Conservation (phyloP, 2,888 invertebrate genomes). For the Trichogramma evanescens region DNA sequence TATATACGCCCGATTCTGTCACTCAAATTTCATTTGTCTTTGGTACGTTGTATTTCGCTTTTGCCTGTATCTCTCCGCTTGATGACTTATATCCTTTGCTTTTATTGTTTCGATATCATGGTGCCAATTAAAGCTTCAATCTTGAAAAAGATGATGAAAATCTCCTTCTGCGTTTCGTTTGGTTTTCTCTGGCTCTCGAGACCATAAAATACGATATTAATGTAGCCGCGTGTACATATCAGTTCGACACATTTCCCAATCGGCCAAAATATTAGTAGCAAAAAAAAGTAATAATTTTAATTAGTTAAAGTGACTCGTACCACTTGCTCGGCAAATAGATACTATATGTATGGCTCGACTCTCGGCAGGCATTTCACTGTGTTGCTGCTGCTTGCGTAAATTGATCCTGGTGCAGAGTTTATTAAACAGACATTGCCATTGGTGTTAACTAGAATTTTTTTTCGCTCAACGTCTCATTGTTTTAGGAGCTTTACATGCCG, state of each 20-base stretch:
- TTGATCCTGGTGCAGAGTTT: conserved; percentile 3
- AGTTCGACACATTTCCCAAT: no score
- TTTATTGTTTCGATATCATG: neutral
- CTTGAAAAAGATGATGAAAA: neutral
- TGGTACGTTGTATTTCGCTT: no score
- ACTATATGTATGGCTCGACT: no score
- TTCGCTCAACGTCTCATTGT: conserved; percentile 14
- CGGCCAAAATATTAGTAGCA: no score
- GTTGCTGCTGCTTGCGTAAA: neutral
- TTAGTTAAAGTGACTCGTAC: neutral
- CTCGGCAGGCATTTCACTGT: no score
- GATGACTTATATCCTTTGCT: neutral
- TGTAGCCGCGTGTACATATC: neutral
- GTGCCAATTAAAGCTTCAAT: neutral
- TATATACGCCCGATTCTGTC: no score
- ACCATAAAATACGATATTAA: neutral
- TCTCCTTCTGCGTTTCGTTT: neutral
- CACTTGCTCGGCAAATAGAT: no score
- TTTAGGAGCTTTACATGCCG: conserved; percentile 4
- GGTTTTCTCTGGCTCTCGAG: neutral
- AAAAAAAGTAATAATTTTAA: neutral
- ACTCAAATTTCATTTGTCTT: no score
- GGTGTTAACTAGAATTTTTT: conserved; percentile 10
- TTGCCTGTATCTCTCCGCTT: no score
- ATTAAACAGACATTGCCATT: conserved; percentile 14